Evolutionary conservation across 2,888 invertebrate genomes (phyloP).

Genomic region (Lasiommata megera): DNA sequence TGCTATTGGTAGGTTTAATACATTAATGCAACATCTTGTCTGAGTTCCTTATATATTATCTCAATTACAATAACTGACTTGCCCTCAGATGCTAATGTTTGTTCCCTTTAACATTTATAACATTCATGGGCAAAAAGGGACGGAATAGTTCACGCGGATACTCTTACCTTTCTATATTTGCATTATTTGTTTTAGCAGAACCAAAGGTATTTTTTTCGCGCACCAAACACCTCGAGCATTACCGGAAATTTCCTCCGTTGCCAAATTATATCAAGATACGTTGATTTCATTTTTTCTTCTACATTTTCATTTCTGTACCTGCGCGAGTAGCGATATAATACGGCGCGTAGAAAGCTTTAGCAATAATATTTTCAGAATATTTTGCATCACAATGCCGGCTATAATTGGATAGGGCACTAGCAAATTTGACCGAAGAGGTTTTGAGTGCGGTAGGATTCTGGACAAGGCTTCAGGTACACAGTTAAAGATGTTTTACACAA

Average conservation of each 20-base stretch:
- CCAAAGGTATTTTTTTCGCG: neutral
- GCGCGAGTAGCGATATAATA: neutral
- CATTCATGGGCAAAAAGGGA: too few relatives aligned
- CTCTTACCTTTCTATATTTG: neutral
- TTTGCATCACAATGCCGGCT: neutral
- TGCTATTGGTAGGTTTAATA: too few relatives aligned
- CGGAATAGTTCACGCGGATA: too few relatives aligned
- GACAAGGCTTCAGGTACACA: neutral
- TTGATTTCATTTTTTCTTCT: constrained; percentile 1
- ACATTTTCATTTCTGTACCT: constrained; percentile 3
- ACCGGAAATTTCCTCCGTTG: neutral
- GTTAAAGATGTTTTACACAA: too few relatives aligned
- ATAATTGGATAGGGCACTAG: neutral
- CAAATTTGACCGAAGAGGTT: neutral
- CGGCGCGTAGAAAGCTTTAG: neutral
- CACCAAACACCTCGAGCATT: neutral
- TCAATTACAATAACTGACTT: too few relatives aligned
- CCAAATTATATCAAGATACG: constrained; percentile 9
- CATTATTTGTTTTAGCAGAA: neutral
- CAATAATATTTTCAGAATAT: neutral
- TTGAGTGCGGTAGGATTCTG: neutral
- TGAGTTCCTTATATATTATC: too few relatives aligned
- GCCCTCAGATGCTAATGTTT: too few relatives aligned
- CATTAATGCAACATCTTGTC: too few relatives aligned
- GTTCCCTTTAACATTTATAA: too few relatives aligned